Conservation (phyloP, 2,797 vertebrate species). For the Arrhamphus sclerolepis region DNA sequence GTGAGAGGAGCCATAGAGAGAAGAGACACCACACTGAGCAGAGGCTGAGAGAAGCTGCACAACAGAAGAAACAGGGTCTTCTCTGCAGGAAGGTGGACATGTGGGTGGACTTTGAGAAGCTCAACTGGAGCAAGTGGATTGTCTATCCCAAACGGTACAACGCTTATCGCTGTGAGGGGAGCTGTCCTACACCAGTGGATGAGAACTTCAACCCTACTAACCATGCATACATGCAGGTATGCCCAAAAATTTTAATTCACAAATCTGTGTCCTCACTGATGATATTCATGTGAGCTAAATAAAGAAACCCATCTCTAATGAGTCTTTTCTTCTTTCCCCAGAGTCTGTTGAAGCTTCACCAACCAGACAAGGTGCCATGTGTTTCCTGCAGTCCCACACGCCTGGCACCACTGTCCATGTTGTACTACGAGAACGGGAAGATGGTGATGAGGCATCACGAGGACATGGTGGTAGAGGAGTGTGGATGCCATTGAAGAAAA, state of each 20-base stretch:
- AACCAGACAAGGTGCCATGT: constrained; percentile 82
- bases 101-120: constrained; percentile 88
- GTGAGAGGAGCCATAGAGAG: constrained; percentile 24
- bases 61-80: constrained; percentile 48
- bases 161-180: constrained; percentile 87
- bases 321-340: constrained; percentile 53
- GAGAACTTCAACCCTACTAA: constrained; percentile 89
- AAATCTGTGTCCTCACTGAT: neutral
- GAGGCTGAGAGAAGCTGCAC: constrained; percentile 25
- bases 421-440: constrained; percentile 86
- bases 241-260: constrained; percentile 7
- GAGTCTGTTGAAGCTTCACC: constrained; percentile 87
- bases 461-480: constrained; percentile 89
- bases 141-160: constrained; percentile 88
- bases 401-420: constrained; percentile 86
- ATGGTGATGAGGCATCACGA: constrained; percentile 85
- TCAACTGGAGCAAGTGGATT: constrained; percentile 89
- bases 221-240: constrained; percentile 92
- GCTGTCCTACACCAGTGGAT: constrained; percentile 86
- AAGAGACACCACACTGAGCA: constrained; percentile 78
- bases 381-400: constrained; percentile 84
- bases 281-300: no score
- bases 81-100: constrained; percentile 86
- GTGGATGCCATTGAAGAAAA: constrained; percentile 85
- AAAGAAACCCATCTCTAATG: no score